Evolutionary conservation across 1,140 invertebrate species (phyloP), one percentile per base, ranked within the genome.

Genomic region (Lepidurus arcticus): DNA sequence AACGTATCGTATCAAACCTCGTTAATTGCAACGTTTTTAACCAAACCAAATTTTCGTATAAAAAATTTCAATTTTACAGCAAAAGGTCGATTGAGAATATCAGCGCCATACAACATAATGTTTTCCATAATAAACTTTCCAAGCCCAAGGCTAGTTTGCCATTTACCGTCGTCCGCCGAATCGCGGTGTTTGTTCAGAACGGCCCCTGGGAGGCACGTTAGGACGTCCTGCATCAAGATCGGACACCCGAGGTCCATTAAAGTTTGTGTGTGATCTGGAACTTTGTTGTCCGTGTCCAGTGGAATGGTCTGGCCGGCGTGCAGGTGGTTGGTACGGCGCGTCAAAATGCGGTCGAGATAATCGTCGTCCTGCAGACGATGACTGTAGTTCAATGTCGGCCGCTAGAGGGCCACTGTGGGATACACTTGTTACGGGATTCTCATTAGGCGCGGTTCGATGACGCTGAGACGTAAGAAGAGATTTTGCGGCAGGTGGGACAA

Each of bases 181-280:
- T 21, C 53, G 8, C 13, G 16, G 16, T 4, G 16, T 21, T 9
- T 65, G 16, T 7, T 16, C 16, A 65, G 53, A 65, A 7, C 53
- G 53, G 21, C 53, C 53, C 13, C 21, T 65, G 16, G 53, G 21
- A 65, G 16, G 53, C 6, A 21, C 16, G 21, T 21, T 65, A 7
- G 53, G 21, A 65, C 53, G 53, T 65, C 53, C 53, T 65, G 16
- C 53, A 65, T 65, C 53, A 65, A 65, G n/a, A 21, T 13, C 53
- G 13, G 8, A 13, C 7, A 13, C 53, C 21, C 53, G 53, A 9
- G 53, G 6, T 65, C 53, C 53, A 16, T 21, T 65, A 13, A 5
- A 65, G 21, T 21, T 65, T 13, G 53, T 7, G 13, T 21, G 53
- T 16, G n/a, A 10, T 21, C 53, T 65, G 16, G 53, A 65, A 13